A percentile compares a stretch with the other conserved stretches of the same genome.
Evolutionary conservation across 2,113 vertebrate genomes (phyloP).

Genomic region (Sinosuthora webbiana): DNA sequence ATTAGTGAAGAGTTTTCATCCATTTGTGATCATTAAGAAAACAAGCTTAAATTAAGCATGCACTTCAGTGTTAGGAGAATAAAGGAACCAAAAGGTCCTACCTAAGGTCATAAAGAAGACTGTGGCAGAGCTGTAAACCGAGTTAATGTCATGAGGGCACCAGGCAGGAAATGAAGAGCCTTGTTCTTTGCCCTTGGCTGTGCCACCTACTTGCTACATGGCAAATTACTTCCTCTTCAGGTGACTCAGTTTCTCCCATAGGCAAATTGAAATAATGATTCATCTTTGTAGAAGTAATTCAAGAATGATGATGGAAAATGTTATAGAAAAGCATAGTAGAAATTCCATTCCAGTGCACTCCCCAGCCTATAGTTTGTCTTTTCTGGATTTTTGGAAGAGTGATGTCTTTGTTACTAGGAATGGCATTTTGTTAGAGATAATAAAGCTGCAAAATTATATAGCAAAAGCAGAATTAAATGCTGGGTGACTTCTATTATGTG

Average conservation of each 20-base stretch:
- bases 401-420: not conserved
- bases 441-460: not conserved
- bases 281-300: not conserved
- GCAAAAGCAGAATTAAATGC: not conserved
- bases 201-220: not conserved
- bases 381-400: not conserved
- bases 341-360: not conserved
- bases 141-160: not conserved
- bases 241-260: constrained; percentile 40
- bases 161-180: not conserved
- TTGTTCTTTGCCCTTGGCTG: constrained; percentile 9
- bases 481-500: not conserved
- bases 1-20: not conserved
- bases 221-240: constrained; percentile 43
- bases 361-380: not conserved
- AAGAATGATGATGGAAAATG: constrained; percentile 6
- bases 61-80: not conserved
- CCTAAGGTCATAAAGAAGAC: not conserved
- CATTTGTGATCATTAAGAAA: not conserved
- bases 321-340: not conserved
- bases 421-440: not conserved
- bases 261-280: constrained; percentile 7
- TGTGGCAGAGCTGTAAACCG: not conserved
- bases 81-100: not conserved
- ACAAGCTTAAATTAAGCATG: not conserved